phyloP scores from a whole-genome alignment of 2,113 vertebrate genomes.

The Pongo pygmaeus region DNA sequence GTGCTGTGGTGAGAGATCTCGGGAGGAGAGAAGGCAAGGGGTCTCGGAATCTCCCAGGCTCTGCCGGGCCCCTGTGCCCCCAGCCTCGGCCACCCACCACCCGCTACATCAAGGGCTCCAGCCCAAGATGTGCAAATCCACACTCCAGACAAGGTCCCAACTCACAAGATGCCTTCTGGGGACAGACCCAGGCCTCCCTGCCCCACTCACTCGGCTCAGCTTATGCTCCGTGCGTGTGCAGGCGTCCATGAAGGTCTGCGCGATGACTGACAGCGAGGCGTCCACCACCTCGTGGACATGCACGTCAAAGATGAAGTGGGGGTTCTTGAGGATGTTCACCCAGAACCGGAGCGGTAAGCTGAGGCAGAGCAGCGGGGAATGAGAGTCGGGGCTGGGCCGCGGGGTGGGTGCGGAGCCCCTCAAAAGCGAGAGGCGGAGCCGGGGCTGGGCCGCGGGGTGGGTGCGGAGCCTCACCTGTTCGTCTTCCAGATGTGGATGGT shows the following conservation, averaged over 20 bases:
- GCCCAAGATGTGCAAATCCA: not conserved
- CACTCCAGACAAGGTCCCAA: not conserved
- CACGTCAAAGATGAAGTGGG: conserved; percentile 98
- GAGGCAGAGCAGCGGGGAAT: not conserved
- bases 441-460: rapidly evolving
- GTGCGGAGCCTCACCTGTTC: conserved; percentile 88
- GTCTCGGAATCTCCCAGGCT: not conserved
- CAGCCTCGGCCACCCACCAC: not conserved
- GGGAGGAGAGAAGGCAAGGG: rapidly evolving
- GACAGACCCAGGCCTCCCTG: rapidly evolving
- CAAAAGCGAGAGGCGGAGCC: too few species aligned
- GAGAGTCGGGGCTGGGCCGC: not conserved
- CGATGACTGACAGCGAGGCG: conserved; percentile 97
- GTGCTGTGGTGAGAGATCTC: not conserved
- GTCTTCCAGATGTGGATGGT: conserved; percentile 99
- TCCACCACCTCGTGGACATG: conserved; percentile 98
- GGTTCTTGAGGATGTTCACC: conserved; percentile 99
- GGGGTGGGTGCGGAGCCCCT: too few species aligned
- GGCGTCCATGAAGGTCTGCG: conserved; percentile 99
- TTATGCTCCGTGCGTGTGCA: conserved; percentile 99
- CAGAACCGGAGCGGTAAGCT: conserved; percentile 97
- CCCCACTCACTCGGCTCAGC: conserved; percentile 94
- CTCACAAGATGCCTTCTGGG: rapidly evolving
- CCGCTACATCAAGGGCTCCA: not conserved
- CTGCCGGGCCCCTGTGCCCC: too few species aligned